Evolutionary conservation across 1,140 invertebrate species (phyloP), one percentile per base, ranked within the genome.

Genomic region (Babylonia areolata): DNA sequence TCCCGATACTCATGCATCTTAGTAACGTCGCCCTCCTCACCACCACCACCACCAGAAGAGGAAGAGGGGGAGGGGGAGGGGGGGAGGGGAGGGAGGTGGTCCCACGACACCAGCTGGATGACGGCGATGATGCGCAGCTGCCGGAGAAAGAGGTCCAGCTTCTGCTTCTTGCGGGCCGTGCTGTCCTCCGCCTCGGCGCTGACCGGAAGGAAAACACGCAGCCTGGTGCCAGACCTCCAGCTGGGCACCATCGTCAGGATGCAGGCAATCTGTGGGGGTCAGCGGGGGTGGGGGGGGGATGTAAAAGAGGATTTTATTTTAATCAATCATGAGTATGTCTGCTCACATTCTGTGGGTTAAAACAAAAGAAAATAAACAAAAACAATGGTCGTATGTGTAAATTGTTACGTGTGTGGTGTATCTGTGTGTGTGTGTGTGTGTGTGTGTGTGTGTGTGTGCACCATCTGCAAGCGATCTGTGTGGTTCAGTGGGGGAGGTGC

Each of bases 171-270:
- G 31, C 90, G 88, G 15, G 87, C 91, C 96, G 96, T 90, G 94
- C 93, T 91, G 28, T 94, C 92, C 33, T 92, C 89, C 46, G 92
- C 86, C 58, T 23, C 58, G n/a, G 92, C 90, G 75, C 94, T 93
- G 17, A 94, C 92, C 89, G 97, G 98, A 33, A 99, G 96, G 92
- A 98, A 98, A n/a, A 99, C 96, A 54, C 98, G 95, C 40, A 99
- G 94, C 37, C 96, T 95, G 64, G 98, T 95, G 89, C 96, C 96
- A 89, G 97, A 85, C 85, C 92, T 92, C 94, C 94, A 94, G 15
- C 83, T 88, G 78, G 88, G 93, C 81, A 94, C 93, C 97, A 99
- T 99, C 90, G 98, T 97, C 33, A 99, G 96, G 85, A 99, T 99
- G 90, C 98, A 99, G 1, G 98, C 98, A 78, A 99, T 64, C 58